Percentiles rank a stretch among this genome's conserved stretches.
phyloP scores from a whole-genome alignment of 2,113 vertebrate species.

The Ciconia boyciana region DNA sequence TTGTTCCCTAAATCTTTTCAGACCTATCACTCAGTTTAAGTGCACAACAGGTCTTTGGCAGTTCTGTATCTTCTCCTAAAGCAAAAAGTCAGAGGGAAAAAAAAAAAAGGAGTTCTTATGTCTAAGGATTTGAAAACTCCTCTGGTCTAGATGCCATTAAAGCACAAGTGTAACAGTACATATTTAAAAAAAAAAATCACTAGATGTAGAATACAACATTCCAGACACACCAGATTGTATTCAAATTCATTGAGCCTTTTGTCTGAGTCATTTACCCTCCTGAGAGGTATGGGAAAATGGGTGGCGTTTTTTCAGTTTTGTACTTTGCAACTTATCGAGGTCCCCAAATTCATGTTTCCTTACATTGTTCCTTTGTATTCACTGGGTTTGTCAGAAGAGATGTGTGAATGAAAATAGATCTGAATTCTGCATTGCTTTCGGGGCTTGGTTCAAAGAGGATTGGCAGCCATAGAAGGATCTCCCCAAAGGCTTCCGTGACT shows the following conservation, averaged over 20 bases:
- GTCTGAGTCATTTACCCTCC: not conserved
- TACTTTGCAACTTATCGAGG: not conserved
- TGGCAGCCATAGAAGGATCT: not conserved
- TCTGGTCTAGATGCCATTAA: not conserved
- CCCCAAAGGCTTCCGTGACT: not conserved
- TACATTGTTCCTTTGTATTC: not conserved
- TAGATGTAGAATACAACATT: not conserved
- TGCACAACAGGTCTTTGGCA: not conserved
- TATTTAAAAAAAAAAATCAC: not conserved
- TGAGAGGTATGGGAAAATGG: not conserved
- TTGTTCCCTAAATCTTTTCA: not conserved
- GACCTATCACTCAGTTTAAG: not conserved
- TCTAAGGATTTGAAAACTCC: not conserved
- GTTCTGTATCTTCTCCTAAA: not conserved
- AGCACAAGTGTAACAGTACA: not conserved
- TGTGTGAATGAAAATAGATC: not conserved
- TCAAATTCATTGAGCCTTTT: not conserved
- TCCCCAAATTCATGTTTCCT: not conserved
- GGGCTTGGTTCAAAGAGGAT: not conserved
- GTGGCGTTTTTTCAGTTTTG: not conserved
- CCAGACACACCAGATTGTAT: not conserved
- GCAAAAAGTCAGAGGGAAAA: not conserved
- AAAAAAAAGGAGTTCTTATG: not conserved
- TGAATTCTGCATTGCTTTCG: not conserved
- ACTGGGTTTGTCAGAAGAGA: not conserved